Base-by-base conservation (phyloP, 2,888 invertebrate genomes). In the Clunio marinus region DNA sequence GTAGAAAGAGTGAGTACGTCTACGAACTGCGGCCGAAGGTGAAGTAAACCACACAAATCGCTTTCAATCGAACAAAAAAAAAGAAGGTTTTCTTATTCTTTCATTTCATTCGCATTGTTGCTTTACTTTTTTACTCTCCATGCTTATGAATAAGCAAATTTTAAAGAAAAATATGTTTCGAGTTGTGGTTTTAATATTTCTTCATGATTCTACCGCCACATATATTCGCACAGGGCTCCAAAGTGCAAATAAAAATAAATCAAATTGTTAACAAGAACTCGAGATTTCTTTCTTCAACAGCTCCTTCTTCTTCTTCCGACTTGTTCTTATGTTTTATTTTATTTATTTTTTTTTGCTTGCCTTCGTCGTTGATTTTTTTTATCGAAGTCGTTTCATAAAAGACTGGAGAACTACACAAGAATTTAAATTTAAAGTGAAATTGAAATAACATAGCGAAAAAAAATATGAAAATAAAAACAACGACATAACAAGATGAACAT, bases 221-320 rank as follows among this genome's bases (percentile, higher is more conserved):
- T 20, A 7, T 32, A 27, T 57, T 57, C 27, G 57, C 27, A 35
- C 22, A 66, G 55, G 32, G 55, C 66, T 32, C 35, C 20, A 55
- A 28, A 66, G 66, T 55, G 55, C 66, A 66, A 55, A 66, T 55
- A 66, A 66, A 66, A 66, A 66, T 66, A 66, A 66, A 66, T 66
- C 66, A 66, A 66, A 55, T 45, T 35, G 28, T 28, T 66, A 66
- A 66, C 66, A 46, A 65, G 66, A 46, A 32, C 32, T 66, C 46
- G 63, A 63, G 46, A 63, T 60, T 60, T 60, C 17, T 37, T 37
- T 24, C 37, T 37, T 20, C 1, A 32, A n/a, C n/a, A n/a, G n/a
- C n/a, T n/a, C 3, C 41, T 4, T 41, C 17, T 15, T 15, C 41
- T 41, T 41, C 41, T 41, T 15, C n/a, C n/a, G 41, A 41, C 22